Evolutionary conservation across 2,888 invertebrate genomes (phyloP), one percentile per base, ranked within the genome.

Genomic region (Caenorhabditis auriculariae): DNA sequence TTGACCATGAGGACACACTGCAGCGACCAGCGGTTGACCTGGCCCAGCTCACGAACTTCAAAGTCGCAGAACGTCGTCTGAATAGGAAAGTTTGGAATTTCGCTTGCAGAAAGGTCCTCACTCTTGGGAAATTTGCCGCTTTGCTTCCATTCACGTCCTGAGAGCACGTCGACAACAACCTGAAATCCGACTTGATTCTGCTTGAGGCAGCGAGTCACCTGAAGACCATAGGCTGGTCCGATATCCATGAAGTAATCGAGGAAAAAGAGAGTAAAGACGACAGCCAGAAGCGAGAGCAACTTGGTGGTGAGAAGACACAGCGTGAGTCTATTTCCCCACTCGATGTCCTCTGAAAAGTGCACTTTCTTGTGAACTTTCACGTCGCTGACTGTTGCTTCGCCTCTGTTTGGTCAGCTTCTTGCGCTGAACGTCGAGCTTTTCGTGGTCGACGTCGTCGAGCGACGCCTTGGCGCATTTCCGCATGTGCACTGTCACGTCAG

Each of bases 41-140:
- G 51, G 5, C 73, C 78, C n/a, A 74, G 44, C 39, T 78, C 73
- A 15, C 76, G 53, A 19, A 78, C 67, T 56, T 68, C 50, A 28
- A 78, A 64, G 54, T 80, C 80, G 57, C 80, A 80, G 53, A 72
- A 78, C 0, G 77, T 74, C 21, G 75, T 71, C 76, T 78, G 39
- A 37, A 75, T 45, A 27, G 4, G 17, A 49, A 17, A n/a, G n/a
- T n/a, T n/a, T n/a, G n/a, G n/a, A n/a, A n/a, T n/a, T n/a, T n/a
- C n/a, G n/a, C n/a, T n/a, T n/a, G n/a, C n/a, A n/a, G n/a, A n/a
- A n/a, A n/a, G n/a, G n/a, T n/a, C n/a, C n/a, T n/a, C n/a, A n/a
- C n/a, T n/a, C 50, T 71, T 60, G 2, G 82, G 82, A 48, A 82
- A 82, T 28, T 67, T 65, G 12, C 81, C 82, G 42, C 78, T 80